Evolutionary conservation across 1,140 invertebrate genomes (phyloP).

Genomic region (Sitophilus oryzae): DNA sequence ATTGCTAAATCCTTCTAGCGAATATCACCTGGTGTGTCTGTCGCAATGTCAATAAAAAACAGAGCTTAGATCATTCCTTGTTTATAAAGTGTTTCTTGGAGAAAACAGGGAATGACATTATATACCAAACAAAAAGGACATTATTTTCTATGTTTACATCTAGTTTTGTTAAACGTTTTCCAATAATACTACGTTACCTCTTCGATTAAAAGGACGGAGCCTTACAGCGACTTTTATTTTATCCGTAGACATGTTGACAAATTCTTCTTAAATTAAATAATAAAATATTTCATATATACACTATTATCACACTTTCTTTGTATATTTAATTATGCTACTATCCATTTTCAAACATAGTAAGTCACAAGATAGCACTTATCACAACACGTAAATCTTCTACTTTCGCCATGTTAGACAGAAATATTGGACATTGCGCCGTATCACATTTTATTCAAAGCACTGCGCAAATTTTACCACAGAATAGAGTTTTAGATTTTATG

Average conservation of each 20-base stretch:
- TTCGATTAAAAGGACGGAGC: conserved; percentile 90
- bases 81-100: conserved; percentile 1
- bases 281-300: conserved; percentile 38
- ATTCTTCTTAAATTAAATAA: conserved; percentile 30
- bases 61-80: conserved; percentile 1
- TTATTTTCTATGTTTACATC: conserved; percentile 12
- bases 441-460: conserved; percentile 29
- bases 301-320: conserved; percentile 42
- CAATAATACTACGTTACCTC: conserved; percentile 59
- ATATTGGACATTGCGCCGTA: conserved; percentile 38
- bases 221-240: conserved; percentile 96
- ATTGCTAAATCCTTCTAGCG: neutral
- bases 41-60: conserved; percentile 17
- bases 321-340: conserved; percentile 35
- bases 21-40: conserved; percentile 2
- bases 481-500: no score
- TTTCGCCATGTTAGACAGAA: conserved; percentile 42
- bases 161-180: neutral
- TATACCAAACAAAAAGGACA: neutral
- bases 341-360: conserved; percentile 44
- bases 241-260: conserved; percentile 67
- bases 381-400: conserved; percentile 38
- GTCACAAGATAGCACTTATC: conserved; percentile 39
- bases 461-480: conserved; percentile 36
- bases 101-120: neutral